Percentiles rank a stretch among this genome's conserved stretches.
Conservation (phyloP, 2,888 invertebrate genomes). For the Leuctra nigra region DNA sequence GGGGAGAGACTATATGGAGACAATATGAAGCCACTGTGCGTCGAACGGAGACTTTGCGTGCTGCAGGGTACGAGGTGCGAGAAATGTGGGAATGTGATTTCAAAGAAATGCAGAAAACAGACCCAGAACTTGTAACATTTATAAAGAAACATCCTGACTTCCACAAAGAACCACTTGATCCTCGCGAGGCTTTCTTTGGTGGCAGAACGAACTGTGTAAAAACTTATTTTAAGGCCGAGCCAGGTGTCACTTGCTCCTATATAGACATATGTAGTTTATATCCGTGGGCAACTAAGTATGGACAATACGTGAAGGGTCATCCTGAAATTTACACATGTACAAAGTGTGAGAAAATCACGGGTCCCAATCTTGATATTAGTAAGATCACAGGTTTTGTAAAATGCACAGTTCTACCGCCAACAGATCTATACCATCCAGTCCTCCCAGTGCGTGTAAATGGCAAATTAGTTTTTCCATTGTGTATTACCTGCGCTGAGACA, state of each 20-base stretch:
- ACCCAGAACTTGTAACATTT: background rate
- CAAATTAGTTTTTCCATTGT: background rate
- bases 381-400: conserved; percentile 31
- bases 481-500: background rate
- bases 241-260: conserved; percentile 32
- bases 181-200: conserved; percentile 32
- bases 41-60: background rate
- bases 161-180: conserved; percentile 19
- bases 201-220: conserved; percentile 31
- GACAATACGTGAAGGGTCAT: conserved; percentile 33
- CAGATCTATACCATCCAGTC: conserved; percentile 16
- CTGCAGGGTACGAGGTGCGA: conserved; percentile 15
- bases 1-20: background rate
- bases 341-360: background rate
- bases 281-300: conserved; percentile 33
- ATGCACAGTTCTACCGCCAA: conserved; percentile 31
- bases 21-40: background rate
- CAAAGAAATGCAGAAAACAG: background rate
- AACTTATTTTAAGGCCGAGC: conserved; percentile 28
- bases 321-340: conserved; percentile 29
- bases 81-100: conserved; percentile 27
- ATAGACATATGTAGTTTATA: conserved; percentile 33
- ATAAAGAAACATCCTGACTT: background rate
- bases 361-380: background rate
- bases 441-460: background rate